Evolutionary conservation across 2,797 vertebrate genomes (phyloP), one percentile per base, ranked within the genome.

Genomic region (Argyrosomus regius): DNA sequence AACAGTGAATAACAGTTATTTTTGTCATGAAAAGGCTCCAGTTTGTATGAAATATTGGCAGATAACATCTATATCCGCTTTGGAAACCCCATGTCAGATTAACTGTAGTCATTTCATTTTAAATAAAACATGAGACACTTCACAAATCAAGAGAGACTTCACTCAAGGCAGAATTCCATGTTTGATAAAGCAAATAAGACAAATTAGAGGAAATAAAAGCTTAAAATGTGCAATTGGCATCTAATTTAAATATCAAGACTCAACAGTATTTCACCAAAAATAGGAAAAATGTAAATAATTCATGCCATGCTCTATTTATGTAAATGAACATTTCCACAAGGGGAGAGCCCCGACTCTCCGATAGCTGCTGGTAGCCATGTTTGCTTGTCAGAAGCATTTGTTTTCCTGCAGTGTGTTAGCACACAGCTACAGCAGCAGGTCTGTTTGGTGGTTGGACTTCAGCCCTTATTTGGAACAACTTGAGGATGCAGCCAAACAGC

Each of bases 331-430:
- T 75, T 75, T 66, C 28, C 35, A 52, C n/a, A 4, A 39, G n/a
- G 35, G 28, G 52, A 57, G 52, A 41, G 39, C 62, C 52, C 9
- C 46, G 49, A 35, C 75, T 74, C 60, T 48, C 16, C 68, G 1
- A 22, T 57, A 83, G 54, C 85, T 78, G 81, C 77, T 83, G 74
- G 79, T 76, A 75, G 70, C 77, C 83, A 82, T 81, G 81, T 86
- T 83, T 78, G 48, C 75, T 50, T 80, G 79, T 84, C 60, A 81
- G 59, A 77, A 71, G 72, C 78, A 72, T 77, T 85, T 83, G 77
- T 72, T 84, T 83, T 71, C 72, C 81, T 72, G 78, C 77, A 63
- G 77, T 58, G 81, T 41, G 62, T 1, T 5, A 67, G 56, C 58
- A 72, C 60, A 72, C 76, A 53, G 75, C 41, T 52, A n/a, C 41